A percentile compares a stretch with the other conserved stretches of the same genome.
Conservation (phyloP, 2,113 vertebrate species). For the Bos taurus region DNA sequence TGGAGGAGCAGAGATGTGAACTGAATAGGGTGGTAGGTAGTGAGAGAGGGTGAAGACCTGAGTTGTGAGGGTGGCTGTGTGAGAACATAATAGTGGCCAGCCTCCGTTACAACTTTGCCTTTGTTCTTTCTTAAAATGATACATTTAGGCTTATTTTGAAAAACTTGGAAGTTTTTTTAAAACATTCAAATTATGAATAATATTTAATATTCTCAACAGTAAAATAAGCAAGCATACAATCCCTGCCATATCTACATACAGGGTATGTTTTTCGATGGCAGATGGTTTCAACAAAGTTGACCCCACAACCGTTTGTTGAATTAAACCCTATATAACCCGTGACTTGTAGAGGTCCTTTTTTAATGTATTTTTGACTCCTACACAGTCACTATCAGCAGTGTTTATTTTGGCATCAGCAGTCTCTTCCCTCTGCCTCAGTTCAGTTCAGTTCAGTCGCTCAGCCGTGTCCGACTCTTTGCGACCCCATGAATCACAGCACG, state of each 20-base stretch:
- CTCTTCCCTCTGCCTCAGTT: background rate
- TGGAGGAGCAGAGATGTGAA: background rate
- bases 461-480: too few relatives aligned
- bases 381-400: background rate
- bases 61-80: background rate
- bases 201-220: background rate
- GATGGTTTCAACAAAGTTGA: background rate
- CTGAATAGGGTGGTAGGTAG: background rate
- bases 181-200: background rate
- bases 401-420: background rate
- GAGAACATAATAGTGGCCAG: background rate
- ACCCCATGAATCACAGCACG: too few relatives aligned
- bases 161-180: background rate
- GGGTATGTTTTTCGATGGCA: background rate
- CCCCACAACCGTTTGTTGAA: background rate
- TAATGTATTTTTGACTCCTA: background rate
- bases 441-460: too few relatives aligned
- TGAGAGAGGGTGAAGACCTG: background rate
- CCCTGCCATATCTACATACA: background rate
- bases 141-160: background rate
- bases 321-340: background rate
- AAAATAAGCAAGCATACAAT: background rate
- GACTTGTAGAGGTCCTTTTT: background rate
- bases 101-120: background rate
- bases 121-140: background rate